phyloP scores from a whole-genome alignment of 2,888 invertebrate genomes.

The Hydrotaea diabolus region DNA sequence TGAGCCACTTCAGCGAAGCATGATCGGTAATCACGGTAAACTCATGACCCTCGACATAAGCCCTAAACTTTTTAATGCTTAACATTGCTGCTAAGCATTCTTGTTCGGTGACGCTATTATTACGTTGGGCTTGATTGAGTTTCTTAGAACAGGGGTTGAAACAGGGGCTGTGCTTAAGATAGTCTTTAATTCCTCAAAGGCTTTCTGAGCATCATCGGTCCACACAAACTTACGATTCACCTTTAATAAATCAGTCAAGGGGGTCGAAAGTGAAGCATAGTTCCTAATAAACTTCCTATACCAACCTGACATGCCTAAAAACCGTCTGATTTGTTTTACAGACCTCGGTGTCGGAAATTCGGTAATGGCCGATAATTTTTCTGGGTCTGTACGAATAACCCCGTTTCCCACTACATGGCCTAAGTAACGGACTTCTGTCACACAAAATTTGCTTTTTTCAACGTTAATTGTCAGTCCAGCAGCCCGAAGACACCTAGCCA shows the following conservation, averaged over 20 bases:
- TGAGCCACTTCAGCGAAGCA: no score
- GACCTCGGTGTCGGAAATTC: conserved; percentile 28
- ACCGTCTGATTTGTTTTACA: conserved; percentile 26
- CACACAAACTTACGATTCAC: conserved; percentile 22
- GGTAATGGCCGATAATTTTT: conserved; percentile 40
- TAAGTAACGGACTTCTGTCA: conserved; percentile 46
- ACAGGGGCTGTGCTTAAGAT: neutral
- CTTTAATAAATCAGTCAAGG: conserved; percentile 38
- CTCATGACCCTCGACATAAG: no score
- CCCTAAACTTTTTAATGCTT: no score
- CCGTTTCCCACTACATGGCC: conserved; percentile 46
- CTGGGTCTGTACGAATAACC: conserved; percentile 36
- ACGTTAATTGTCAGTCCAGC: conserved; percentile 51
- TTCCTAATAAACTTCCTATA: conserved; percentile 42
- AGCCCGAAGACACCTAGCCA: conserved; percentile 6
- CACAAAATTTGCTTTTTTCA: conserved; percentile 37
- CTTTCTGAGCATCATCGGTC: neutral
- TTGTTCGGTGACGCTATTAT: no score
- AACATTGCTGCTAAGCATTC: no score
- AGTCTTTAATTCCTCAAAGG: neutral
- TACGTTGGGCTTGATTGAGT: no score
- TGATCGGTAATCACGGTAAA: no score
- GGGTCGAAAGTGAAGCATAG: conserved; percentile 23
- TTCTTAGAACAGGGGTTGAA: no score
- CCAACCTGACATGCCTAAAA: conserved; percentile 47